phyloP scores from a whole-genome alignment of 2,888 invertebrate genomes.

The Galerucella pusilla region DNA sequence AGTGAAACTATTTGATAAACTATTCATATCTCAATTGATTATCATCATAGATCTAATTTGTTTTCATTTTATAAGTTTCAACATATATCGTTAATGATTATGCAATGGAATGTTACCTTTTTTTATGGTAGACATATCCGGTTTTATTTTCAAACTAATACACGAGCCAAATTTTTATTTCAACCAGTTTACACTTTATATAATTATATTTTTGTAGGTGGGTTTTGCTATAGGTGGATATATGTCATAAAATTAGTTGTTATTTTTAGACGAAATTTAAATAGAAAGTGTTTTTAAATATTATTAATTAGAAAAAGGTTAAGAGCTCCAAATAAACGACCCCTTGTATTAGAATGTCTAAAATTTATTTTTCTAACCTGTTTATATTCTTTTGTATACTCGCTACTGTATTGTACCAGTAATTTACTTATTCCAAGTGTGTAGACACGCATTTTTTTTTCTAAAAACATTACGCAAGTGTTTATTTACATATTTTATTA shows the following conservation, averaged over 20 bases:
- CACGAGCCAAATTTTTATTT: no score
- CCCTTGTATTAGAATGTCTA: no score
- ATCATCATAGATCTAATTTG: conserved; percentile 15
- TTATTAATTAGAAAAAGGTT: no score
- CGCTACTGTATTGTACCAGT: not conserved
- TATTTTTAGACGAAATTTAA: not conserved
- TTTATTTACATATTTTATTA: not conserved
- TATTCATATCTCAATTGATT: conserved; percentile 1
- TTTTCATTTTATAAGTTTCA: not conserved
- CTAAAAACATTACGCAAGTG: not conserved
- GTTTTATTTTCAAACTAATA: not conserved
- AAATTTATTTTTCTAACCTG: no score
- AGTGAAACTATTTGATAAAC: conserved; percentile 5
- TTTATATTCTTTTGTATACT: not conserved
- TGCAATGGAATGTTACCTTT: conserved; percentile 1
- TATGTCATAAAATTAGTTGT: not conserved
- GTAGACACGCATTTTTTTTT: not conserved
- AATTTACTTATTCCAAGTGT: not conserved
- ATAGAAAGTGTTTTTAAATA: not conserved
- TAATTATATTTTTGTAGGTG: not conserved
- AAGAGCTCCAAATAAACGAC: no score
- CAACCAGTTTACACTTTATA: no score
- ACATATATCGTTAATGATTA: not conserved
- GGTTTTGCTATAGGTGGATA: not conserved
- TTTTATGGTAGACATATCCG: not conserved